A percentile compares a stretch with the other conserved stretches of the same genome.
Evolutionary conservation across 1,140 invertebrate genomes (phyloP).

Genomic region (Elysia chlorotica): DNA sequence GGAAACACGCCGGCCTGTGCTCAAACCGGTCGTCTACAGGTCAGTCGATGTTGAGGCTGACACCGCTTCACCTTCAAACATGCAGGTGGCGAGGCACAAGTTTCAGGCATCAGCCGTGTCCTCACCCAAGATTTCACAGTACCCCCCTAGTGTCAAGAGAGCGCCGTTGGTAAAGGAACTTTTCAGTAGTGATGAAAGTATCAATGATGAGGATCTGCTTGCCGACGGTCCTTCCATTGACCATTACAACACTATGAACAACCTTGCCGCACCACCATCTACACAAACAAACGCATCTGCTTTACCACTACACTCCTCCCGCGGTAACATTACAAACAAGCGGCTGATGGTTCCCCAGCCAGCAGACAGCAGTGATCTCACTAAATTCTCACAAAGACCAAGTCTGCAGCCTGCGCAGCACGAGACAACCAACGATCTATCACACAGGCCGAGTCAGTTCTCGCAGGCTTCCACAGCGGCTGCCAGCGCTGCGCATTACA

Average conservation of each 20-base stretch:
- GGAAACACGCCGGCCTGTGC: not conserved
- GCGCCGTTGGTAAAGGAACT: not conserved
- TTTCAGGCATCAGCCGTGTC: not conserved
- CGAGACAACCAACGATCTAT: too few species aligned
- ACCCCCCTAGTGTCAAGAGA: constrained; percentile 3
- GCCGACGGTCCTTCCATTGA: constrained; percentile 28
- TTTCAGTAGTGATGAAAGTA: constrained; percentile 37
- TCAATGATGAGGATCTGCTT: constrained; percentile 51
- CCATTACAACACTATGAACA: too few species aligned
- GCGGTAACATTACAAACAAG: too few species aligned
- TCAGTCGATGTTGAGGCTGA: not conserved
- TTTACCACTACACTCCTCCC: too few species aligned
- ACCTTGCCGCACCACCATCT: too few species aligned
- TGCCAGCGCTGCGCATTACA: too few species aligned
- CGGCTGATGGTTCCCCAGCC: constrained; percentile 32
- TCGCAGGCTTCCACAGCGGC: too few species aligned
- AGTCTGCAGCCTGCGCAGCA: too few species aligned
- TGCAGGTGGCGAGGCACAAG: not conserved
- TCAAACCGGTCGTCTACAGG: not conserved
- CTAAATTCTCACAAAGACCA: constrained; percentile 42
- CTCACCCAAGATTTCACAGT: not conserved
- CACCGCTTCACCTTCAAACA: not conserved
- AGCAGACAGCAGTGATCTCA: constrained; percentile 47
- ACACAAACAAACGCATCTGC: too few species aligned
- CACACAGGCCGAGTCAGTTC: too few species aligned